Evolutionary conservation across 2,888 invertebrate genomes (phyloP).

Genomic region (Yponomeuta evonymella): DNA sequence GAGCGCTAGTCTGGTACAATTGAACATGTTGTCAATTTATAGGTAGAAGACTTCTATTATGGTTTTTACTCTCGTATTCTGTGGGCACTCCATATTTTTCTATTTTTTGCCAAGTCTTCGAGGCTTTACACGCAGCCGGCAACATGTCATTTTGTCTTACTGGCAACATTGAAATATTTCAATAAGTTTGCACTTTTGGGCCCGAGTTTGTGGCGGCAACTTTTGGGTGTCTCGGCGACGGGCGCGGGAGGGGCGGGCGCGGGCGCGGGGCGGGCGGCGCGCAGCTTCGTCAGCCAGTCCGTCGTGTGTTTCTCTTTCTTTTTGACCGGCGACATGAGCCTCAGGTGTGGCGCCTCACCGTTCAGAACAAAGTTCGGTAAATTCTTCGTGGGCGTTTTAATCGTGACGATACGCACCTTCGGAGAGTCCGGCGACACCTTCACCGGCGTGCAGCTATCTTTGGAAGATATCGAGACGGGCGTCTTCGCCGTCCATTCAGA

Average conservation of each 20-base stretch:
- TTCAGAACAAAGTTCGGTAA: constrained; percentile 86
- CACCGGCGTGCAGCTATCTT: constrained; percentile 33
- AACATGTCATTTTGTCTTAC: constrained; percentile 24
- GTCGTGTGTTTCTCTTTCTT: constrained; percentile 74
- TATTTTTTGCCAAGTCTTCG: too few relatives aligned
- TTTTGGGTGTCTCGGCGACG: constrained; percentile 40
- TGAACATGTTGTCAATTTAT: too few relatives aligned
- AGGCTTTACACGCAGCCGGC: too few relatives aligned
- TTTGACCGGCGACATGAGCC: constrained; percentile 81
- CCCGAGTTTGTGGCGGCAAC: constrained; percentile 39
- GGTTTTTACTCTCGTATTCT: too few relatives aligned
- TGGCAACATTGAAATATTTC: constrained; percentile 51
- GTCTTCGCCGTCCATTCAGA: constrained; percentile 20
- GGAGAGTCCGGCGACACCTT: constrained; percentile 32
- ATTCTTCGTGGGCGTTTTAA: constrained; percentile 79
- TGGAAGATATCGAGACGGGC: constrained; percentile 31
- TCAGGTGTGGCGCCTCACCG: constrained; percentile 85
- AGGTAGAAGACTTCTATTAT: too few relatives aligned
- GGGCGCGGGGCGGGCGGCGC: constrained; percentile 45
- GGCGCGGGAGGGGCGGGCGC: constrained; percentile 44
- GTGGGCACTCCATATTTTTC: too few relatives aligned
- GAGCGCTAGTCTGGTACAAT: too few relatives aligned
- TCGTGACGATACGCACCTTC: constrained; percentile 27
- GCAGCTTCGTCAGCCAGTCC: constrained; percentile 80
- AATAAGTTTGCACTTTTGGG: constrained; percentile 47